Evolutionary conservation across 2,888 invertebrate species (phyloP).

Genomic region (Erebia palarica): DNA sequence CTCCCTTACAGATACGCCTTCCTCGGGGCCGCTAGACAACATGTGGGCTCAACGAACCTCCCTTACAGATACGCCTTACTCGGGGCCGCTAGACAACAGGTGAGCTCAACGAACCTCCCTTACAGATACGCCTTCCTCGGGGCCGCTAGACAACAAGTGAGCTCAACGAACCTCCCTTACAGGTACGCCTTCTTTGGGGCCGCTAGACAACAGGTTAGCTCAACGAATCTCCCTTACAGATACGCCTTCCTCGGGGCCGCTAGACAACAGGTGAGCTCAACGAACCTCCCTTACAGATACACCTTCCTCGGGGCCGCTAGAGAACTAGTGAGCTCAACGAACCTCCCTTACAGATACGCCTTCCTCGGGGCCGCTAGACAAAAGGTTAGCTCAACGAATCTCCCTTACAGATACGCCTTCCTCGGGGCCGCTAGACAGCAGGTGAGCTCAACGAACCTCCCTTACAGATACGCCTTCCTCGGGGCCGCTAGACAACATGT

Average conservation of each 20-base stretch:
- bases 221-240: background rate
- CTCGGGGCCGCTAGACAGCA: conserved; percentile 71
- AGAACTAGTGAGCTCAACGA: background rate
- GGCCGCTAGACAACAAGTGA: background rate
- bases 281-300: background rate
- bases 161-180: background rate
- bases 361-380: background rate
- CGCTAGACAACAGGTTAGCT: background rate
- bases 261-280: background rate
- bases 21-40: background rate
- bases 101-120: background rate
- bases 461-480: conserved; percentile 51
- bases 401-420: conserved; percentile 64
- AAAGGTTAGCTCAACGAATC: background rate
- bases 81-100: background rate
- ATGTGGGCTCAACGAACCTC: background rate
- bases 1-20: background rate
- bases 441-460: conserved; percentile 45
- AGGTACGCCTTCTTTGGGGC: too few relatives aligned
- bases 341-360: background rate
- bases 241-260: background rate
- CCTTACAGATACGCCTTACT: background rate
- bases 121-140: background rate
- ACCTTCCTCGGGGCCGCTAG: background rate
- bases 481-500: conserved; percentile 74